Percentiles rank a stretch among this genome's conserved stretches.
These are phyloP conservation scores for Leptarthrus brevirostris DNA, from an alignment of 2,888 invertebrate species.

Conservation along the genomic window DNA sequence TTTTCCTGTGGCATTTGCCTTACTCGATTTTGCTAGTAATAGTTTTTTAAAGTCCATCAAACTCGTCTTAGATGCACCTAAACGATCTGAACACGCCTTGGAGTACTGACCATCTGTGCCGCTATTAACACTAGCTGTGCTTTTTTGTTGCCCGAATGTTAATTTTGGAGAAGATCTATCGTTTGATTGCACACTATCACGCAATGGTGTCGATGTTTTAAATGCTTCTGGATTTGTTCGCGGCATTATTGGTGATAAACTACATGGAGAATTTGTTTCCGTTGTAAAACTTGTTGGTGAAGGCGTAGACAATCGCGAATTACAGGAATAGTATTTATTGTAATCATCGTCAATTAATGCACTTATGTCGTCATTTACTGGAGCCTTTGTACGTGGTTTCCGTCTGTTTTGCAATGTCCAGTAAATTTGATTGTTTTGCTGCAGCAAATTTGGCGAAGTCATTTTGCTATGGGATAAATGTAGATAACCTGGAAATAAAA, in stretches of 20 bases:
- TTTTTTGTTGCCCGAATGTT: not conserved
- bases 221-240: constrained; percentile 70
- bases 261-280: constrained; percentile 57
- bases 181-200: constrained; percentile 63
- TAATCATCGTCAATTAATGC: constrained; percentile 12
- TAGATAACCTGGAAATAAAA: constrained; percentile 72
- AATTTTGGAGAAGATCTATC: not conserved
- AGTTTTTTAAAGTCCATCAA: constrained; percentile 86
- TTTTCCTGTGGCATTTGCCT: constrained; percentile 71
- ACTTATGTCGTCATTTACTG: constrained; percentile 20
- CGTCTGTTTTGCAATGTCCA: constrained; percentile 71
- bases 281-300: not conserved
- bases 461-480: constrained; percentile 71
- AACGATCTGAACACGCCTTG: constrained; percentile 74
- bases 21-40: constrained; percentile 80
- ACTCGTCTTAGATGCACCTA: constrained; percentile 79
- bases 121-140: constrained; percentile 60
- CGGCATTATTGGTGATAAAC: constrained; percentile 78
- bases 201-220: constrained; percentile 76
- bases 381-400: constrained; percentile 55
- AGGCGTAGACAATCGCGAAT: not conserved
- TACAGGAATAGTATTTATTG: not conserved
- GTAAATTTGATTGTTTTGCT: constrained; percentile 69
- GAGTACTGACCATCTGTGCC: constrained; percentile 70
- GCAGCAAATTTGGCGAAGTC: constrained; percentile 58